phyloP scores from a whole-genome alignment of 2,797 vertebrate species.

The Gallinago solitaria region DNA sequence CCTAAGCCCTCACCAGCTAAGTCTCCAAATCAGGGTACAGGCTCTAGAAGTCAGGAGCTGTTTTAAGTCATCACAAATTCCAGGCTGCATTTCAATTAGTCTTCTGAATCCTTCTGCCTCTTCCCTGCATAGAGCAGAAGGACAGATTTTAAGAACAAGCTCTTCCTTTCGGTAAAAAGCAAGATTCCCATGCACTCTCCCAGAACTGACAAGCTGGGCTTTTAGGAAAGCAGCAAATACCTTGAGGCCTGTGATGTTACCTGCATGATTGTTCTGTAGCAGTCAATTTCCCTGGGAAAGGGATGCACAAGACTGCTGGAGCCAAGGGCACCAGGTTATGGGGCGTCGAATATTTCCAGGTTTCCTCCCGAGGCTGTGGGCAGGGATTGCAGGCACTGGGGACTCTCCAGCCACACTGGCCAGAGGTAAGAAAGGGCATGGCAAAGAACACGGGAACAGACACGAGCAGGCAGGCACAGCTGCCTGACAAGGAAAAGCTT shows the following conservation, averaged over 20 bases:
- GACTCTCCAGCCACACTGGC: background rate
- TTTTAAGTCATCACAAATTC: background rate
- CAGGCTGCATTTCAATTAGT: slow-evolving; percentile 1
- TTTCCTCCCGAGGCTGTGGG: background rate
- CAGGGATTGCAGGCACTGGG: background rate
- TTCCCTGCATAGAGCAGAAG: background rate
- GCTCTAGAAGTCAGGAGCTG: background rate
- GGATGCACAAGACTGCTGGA: background rate
- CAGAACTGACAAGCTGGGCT: background rate
- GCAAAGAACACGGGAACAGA: background rate
- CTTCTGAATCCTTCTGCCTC: background rate
- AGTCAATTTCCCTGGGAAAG: background rate
- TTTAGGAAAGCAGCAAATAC: background rate
- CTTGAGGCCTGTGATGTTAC: accelerated
- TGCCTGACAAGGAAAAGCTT: background rate
- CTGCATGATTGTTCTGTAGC: background rate
- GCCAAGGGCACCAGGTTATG: background rate
- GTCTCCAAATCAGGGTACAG: background rate
- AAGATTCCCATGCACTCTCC: background rate
- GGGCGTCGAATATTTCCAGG: background rate
- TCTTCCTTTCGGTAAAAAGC: background rate
- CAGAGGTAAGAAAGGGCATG: background rate
- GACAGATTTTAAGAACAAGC: background rate
- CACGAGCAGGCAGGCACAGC: background rate
- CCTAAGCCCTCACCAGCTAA: background rate